Percentiles rank a stretch among this genome's conserved stretches.
phyloP scores from a whole-genome alignment of 1,140 invertebrate genomes.

The Schlechtendalia chinensis region DNA sequence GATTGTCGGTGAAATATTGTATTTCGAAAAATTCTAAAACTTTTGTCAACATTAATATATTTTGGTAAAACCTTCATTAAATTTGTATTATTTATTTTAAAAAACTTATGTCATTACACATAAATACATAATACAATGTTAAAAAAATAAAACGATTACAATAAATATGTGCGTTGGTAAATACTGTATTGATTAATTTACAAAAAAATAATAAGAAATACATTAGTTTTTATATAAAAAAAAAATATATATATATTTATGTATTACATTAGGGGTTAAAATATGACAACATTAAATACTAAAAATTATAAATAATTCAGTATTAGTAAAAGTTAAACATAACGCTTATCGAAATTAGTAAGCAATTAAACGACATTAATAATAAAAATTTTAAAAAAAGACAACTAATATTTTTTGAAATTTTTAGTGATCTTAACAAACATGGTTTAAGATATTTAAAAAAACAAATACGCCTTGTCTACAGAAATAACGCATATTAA shows the following conservation, averaged over 20 bases:
- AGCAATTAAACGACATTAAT: background rate
- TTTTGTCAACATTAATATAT: too few species aligned
- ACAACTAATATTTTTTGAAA: background rate
- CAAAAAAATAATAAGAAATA: conserved; percentile 4
- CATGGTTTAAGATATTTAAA: background rate
- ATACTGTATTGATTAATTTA: background rate
- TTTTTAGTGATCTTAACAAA: background rate
- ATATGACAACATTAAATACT: background rate
- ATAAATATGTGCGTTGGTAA: background rate
- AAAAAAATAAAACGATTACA: conserved; percentile 20
- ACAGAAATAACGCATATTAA: background rate
- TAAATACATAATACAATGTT: conserved; percentile 12
- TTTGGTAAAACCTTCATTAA: background rate
- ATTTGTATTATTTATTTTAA: too few species aligned
- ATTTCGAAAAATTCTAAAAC: too few species aligned
- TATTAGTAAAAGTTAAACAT: background rate
- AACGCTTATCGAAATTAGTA: background rate
- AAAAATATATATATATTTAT: conserved; percentile 5
- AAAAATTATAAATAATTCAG: background rate
- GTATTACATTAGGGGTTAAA: background rate
- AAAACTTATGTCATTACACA: background rate
- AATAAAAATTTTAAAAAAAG: too few species aligned
- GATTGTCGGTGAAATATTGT: too few species aligned
- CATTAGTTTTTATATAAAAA: background rate
- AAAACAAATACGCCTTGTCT: background rate